Conservation (phyloP, 2,888 invertebrate species). For the Apoda limacodes region DNA sequence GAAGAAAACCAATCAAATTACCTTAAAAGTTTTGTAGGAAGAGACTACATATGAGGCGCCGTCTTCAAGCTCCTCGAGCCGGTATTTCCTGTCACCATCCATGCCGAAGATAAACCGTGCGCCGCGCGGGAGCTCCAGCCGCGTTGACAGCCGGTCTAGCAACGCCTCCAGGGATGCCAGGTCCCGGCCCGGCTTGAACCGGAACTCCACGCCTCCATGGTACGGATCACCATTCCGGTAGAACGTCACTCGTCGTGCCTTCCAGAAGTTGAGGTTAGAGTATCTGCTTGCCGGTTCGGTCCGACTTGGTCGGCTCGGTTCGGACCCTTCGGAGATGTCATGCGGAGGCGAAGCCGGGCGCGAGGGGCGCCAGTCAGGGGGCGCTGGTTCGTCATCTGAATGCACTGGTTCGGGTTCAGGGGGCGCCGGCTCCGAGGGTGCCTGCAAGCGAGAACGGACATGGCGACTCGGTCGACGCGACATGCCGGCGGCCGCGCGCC, state of each 20-base stretch:
- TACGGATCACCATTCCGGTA: slow-evolving; percentile 95
- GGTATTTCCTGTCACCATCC: slow-evolving; percentile 88
- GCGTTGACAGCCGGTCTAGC: slow-evolving; percentile 86
- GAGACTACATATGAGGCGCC: slow-evolving; percentile 95
- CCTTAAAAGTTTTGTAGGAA: slow-evolving; percentile 92
- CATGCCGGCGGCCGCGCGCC: slow-evolving; percentile 47
- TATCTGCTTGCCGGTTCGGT: slow-evolving; percentile 73
- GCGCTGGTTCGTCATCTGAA: slow-evolving; percentile 65
- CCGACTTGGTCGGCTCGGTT: slow-evolving; percentile 69
- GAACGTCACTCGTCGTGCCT: slow-evolving; percentile 87
- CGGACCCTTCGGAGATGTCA: slow-evolving; percentile 59
- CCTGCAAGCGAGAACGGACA: slow-evolving; percentile 53
- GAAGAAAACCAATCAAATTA: no score
- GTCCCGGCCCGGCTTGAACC: slow-evolving; percentile 89
- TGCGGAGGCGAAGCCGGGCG: slow-evolving; percentile 53
- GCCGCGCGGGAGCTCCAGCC: slow-evolving; percentile 88
- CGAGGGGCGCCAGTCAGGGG: slow-evolving; percentile 64
- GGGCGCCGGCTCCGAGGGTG: slow-evolving; percentile 49
- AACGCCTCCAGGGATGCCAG: slow-evolving; percentile 87
- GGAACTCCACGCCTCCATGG: slow-evolving; percentile 88
- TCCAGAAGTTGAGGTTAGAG: slow-evolving; percentile 88
- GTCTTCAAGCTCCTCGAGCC: slow-evolving; percentile 88
- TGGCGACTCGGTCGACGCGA: slow-evolving; percentile 54
- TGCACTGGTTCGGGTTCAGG: slow-evolving; percentile 52
- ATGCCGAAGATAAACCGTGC: slow-evolving; percentile 93